Conservation (phyloP, 1,140 invertebrate species). For the Papilio xuthus region DNA sequence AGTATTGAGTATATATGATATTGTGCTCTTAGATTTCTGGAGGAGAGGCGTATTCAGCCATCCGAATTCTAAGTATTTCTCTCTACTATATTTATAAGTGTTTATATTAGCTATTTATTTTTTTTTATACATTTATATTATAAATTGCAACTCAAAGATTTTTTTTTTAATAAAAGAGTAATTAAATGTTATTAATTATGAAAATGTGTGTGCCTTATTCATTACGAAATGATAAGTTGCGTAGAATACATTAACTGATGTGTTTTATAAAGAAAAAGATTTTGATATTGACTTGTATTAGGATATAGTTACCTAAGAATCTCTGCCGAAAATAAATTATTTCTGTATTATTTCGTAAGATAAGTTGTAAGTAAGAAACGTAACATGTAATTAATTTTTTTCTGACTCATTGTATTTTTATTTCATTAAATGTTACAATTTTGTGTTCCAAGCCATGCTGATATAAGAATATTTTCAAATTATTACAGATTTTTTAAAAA, state of each 20-base stretch:
- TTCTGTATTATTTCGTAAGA: neutral
- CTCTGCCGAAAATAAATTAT: constrained; percentile 13
- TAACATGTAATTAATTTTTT: neutral
- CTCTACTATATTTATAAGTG: neutral
- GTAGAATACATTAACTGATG: neutral
- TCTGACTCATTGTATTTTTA: neutral
- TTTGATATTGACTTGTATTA: neutral
- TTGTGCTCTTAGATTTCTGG: neutral
- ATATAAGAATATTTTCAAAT: neutral
- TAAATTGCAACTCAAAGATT: too few species aligned
- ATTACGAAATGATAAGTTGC: neutral
- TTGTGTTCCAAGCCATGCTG: neutral
- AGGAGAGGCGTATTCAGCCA: neutral
- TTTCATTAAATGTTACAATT: neutral
- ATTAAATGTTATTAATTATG: neutral
- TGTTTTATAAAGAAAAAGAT: neutral
- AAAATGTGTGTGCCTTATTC: neutral
- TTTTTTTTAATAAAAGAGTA: too few species aligned
- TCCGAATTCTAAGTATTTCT: neutral
- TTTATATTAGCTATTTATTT: neutral
- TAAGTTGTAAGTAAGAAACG: neutral
- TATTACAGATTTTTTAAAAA: neutral
- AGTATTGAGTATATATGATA: too few species aligned
- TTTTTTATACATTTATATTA: too few species aligned
- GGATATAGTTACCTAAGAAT: constrained; percentile 20